These are phyloP conservation scores for Eupleurogrammus muticus DNA, from an alignment of 2,797 vertebrate species.

Conservation along the genomic window DNA sequence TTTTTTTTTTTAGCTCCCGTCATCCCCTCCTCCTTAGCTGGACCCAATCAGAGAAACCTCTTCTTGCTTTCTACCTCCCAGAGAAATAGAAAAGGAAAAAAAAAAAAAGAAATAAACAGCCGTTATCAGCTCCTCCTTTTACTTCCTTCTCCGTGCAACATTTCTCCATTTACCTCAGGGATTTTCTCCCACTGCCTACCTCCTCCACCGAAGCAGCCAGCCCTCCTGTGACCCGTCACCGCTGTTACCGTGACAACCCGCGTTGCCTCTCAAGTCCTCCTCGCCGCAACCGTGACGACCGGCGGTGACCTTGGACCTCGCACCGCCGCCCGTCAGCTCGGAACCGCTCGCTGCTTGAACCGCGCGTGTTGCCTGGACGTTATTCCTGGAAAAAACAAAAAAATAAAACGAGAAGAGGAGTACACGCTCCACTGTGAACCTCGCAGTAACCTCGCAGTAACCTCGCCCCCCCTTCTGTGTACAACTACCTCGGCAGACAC, in stretches of 20 bases:
- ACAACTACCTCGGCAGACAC: slow-evolving; percentile 59
- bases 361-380: slow-evolving; percentile 19
- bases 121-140: slow-evolving; percentile 28
- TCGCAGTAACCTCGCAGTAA: slow-evolving; percentile 21
- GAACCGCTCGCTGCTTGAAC: slow-evolving; percentile 39
- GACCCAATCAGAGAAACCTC: slow-evolving; percentile 38
- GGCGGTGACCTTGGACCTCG: slow-evolving; percentile 62
- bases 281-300: slow-evolving; percentile 49
- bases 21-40: slow-evolving; percentile 24
- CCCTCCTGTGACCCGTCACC: slow-evolving; percentile 61
- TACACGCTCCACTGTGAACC: too few relatives aligned
- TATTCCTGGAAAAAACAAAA: slow-evolving; percentile 2
- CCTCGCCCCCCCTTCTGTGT: too few relatives aligned
- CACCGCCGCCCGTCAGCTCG: slow-evolving; percentile 40
- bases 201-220: slow-evolving; percentile 59
- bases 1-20: slow-evolving; percentile 39
- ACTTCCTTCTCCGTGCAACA: slow-evolving; percentile 29
- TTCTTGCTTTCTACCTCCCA: slow-evolving; percentile 65
- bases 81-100: slow-evolving; percentile 42
- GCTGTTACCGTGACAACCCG: slow-evolving; percentile 64
- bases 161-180: slow-evolving; percentile 75
- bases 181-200: slow-evolving; percentile 67
- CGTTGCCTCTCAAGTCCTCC: slow-evolving; percentile 63
- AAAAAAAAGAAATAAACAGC: slow-evolving; percentile 23
- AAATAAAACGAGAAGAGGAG: too few relatives aligned